Evolutionary conservation across 2,888 invertebrate genomes (phyloP).

Genomic region (Tortrix viridana): DNA sequence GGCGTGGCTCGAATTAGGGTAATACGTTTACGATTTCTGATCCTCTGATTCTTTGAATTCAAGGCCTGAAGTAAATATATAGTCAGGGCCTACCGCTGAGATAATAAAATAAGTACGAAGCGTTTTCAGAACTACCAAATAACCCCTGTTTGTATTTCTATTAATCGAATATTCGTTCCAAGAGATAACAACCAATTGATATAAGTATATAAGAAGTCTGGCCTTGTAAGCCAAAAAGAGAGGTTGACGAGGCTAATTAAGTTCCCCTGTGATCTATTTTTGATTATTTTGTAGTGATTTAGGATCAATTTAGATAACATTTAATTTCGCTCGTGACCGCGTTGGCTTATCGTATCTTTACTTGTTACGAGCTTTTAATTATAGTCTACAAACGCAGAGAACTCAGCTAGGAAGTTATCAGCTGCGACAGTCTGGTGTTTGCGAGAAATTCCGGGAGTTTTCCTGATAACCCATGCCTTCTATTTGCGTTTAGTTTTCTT

Average conservation of each 20-base stretch:
- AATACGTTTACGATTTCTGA: constrained; percentile 2
- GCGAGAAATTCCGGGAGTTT: too few species aligned
- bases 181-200: background rate
- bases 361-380: constrained; percentile 35
- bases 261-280: constrained; percentile 2
- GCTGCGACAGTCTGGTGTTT: background rate
- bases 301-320: constrained; percentile 29
- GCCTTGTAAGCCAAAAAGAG: background rate
- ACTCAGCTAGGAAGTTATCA: constrained; percentile 4
- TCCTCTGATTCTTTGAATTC: constrained; percentile 11
- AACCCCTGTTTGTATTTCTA: background rate
- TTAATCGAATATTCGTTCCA: background rate
- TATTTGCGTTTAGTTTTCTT: too few species aligned
- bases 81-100: constrained; percentile 11
- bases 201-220: background rate
- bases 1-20: constrained; percentile 8
- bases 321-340: constrained; percentile 30
- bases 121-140: background rate
- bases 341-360: constrained; percentile 24
- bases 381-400: constrained; percentile 19
- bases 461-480: too few species aligned
- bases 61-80: constrained; percentile 12
- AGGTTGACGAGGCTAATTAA: background rate
- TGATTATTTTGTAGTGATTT: constrained; percentile 22
- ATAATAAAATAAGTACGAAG: constrained; percentile 1